A percentile compares a stretch with the other conserved stretches of the same genome.
These are phyloP conservation scores for Pavo muticus DNA, from an alignment of 2,113 vertebrate genomes.

Conservation along the genomic window DNA sequence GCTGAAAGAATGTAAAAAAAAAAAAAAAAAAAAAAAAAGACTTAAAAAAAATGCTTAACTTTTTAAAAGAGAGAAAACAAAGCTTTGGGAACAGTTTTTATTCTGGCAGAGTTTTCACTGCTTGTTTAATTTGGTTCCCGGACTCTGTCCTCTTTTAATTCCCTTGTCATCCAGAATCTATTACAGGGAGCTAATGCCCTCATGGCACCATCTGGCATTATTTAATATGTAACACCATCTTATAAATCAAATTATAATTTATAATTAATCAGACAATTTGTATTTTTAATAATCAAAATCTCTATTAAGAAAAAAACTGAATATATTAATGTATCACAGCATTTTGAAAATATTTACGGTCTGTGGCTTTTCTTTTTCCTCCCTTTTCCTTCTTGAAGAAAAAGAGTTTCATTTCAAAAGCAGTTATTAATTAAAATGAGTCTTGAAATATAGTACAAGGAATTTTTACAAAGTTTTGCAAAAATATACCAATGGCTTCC, in stretches of 20 bases:
- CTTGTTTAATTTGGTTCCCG: conserved; percentile 42
- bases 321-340: not conserved
- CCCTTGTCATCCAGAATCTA: conserved; percentile 63
- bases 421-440: not conserved
- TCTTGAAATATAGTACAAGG: not conserved
- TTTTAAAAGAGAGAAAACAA: not conserved
- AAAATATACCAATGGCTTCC: not conserved
- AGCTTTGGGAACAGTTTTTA: conserved; percentile 16
- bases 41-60: not conserved
- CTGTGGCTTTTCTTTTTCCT: not conserved
- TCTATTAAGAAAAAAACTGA: conserved; percentile 8
- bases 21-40: not conserved
- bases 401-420: not conserved
- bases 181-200: conserved; percentile 61
- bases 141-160: conserved; percentile 53
- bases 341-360: not conserved
- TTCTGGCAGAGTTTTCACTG: conserved; percentile 6
- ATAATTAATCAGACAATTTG: conserved; percentile 69
- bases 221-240: conserved; percentile 64
- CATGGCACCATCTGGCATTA: conserved; percentile 72
- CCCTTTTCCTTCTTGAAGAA: not conserved
- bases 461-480: not conserved
- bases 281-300: conserved; percentile 71
- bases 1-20: not conserved
- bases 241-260: conserved; percentile 73